phyloP scores from a whole-genome alignment of 2,797 vertebrate species.

The Betta splendens region DNA sequence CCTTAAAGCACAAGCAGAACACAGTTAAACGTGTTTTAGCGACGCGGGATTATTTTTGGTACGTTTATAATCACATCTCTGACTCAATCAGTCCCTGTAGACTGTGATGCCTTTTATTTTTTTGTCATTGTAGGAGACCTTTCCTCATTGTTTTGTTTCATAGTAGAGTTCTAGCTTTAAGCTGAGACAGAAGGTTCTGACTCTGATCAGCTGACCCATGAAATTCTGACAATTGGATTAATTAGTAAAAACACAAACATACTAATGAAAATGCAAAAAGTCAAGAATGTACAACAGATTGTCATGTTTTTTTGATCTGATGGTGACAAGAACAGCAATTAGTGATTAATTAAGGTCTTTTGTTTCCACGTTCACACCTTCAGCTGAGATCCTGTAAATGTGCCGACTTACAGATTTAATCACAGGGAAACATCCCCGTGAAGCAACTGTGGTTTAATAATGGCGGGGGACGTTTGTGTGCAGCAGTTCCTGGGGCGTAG shows the following conservation, averaged over 20 bases:
- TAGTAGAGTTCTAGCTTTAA: conserved; percentile 33
- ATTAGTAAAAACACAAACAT: conserved; percentile 53
- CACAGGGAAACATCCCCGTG: not conserved
- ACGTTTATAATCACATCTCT: conserved; percentile 41
- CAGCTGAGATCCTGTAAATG: not conserved
- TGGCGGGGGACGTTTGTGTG: not conserved
- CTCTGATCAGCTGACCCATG: conserved; percentile 45
- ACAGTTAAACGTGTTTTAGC: conserved; percentile 16
- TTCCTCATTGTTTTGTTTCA: conserved; percentile 11
- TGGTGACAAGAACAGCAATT: not conserved
- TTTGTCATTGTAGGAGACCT: conserved; percentile 15
- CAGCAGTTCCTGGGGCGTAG: conserved; percentile 5
- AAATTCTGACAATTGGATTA: conserved; percentile 54
- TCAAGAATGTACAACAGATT: conserved; percentile 13
- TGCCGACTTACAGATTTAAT: not conserved
- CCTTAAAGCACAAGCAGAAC: conserved; percentile 59
- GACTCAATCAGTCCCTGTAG: not conserved
- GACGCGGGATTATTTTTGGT: conserved; percentile 63
- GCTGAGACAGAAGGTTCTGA: conserved; percentile 36
- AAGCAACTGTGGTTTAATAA: not conserved
- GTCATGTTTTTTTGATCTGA: conserved; percentile 18
- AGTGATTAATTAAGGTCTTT: conserved; percentile 6
- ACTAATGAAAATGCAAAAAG: conserved; percentile 17
- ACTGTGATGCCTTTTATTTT: conserved; percentile 16
- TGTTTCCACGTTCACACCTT: conserved; percentile 5